These are phyloP conservation scores for Sebastes trivittatus DNA, from an alignment of 2,797 vertebrate species.

Conservation along the genomic window DNA sequence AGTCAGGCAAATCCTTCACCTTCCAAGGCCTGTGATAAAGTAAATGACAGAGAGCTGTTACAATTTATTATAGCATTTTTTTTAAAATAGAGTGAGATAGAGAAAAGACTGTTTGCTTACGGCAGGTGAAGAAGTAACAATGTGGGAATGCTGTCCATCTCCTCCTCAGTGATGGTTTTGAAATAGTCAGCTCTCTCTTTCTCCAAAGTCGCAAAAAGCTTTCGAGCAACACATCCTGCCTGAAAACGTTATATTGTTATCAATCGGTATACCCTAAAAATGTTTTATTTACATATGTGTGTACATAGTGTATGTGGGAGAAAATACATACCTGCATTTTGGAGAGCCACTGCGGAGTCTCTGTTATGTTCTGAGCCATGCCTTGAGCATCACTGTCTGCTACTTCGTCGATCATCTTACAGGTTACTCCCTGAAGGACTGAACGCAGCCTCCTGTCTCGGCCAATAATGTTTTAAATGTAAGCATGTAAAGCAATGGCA, in stretches of 20 bases:
- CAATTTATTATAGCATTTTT: not conserved
- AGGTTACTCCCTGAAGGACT: constrained; percentile 74
- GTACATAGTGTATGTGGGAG: not conserved
- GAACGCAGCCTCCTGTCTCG: constrained; percentile 65
- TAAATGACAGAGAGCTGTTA: not conserved
- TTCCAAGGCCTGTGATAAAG: constrained; percentile 53
- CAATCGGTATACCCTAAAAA: not conserved
- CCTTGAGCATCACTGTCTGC: constrained; percentile 34
- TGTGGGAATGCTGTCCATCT: constrained; percentile 71
- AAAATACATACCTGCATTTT: constrained; percentile 57
- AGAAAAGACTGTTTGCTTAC: constrained; percentile 60
- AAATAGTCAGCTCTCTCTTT: constrained; percentile 61
- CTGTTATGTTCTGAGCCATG: constrained; percentile 51
- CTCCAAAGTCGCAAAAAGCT: constrained; percentile 66
- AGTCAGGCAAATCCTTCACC: constrained; percentile 65
- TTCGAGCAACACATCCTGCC: constrained; percentile 69
- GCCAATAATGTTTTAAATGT: not conserved
- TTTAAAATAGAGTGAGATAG: not conserved
- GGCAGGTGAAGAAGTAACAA: constrained; percentile 61
- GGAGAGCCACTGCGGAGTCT: constrained; percentile 63
- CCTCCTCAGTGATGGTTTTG: constrained; percentile 58
- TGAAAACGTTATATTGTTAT: constrained; percentile 33
- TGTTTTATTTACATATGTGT: not conserved
- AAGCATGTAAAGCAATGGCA: not conserved
- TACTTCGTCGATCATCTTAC: constrained; percentile 63